These are phyloP conservation scores for Acanthoscelides obtectus DNA, from an alignment of 2,888 invertebrate genomes.

Conservation along the genomic window DNA sequence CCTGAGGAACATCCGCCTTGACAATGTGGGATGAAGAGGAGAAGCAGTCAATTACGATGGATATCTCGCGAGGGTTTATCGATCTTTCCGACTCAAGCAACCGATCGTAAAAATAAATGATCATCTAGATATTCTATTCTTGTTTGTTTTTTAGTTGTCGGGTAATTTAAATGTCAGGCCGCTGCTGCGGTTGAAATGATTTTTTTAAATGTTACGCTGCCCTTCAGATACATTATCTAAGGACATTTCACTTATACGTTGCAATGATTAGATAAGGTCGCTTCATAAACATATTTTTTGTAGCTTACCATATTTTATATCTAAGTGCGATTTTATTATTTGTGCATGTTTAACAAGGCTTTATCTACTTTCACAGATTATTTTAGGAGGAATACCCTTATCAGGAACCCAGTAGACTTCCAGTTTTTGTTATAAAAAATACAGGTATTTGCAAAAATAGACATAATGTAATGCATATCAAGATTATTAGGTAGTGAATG, in stretches of 20 bases:
- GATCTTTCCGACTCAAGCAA: neutral
- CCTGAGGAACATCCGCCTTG: no score
- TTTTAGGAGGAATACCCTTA: no score
- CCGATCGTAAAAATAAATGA: neutral
- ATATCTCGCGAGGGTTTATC: no score
- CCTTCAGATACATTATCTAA: neutral
- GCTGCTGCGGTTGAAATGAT: neutral
- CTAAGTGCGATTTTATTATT: neutral
- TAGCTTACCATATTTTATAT: neutral
- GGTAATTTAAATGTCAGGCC: neutral
- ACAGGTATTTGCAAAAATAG: no score
- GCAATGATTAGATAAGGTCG: neutral
- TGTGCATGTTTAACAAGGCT: neutral
- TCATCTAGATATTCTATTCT: neutral
- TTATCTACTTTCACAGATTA: neutral
- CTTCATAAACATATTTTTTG: neutral
- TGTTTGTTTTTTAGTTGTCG: neutral
- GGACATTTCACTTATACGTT: neutral
- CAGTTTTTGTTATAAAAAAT: no score
- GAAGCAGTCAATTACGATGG: no score
- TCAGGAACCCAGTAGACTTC: no score
- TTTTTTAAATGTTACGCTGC: neutral
- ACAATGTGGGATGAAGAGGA: no score
- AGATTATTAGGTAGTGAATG: no score
- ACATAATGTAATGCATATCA: no score